Base-by-base conservation (phyloP, 2,888 invertebrate species). In the Habroteleia sp. region DNA sequence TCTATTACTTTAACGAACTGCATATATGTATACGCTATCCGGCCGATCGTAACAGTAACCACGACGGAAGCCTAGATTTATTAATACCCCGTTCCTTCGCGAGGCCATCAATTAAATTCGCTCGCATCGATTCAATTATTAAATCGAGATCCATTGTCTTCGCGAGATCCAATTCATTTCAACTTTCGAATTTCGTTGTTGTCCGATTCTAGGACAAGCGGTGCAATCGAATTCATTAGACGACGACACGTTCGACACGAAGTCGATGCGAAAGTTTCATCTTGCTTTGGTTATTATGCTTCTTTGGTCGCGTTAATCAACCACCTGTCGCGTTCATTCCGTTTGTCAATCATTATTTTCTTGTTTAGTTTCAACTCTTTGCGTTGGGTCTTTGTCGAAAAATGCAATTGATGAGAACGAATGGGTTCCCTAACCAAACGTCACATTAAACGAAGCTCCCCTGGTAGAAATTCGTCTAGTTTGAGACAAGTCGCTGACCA, bases 1-100 rank as follows among this genome's bases (percentile, higher is more conserved):
- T 46, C 44, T 35, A 46, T 66, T 37, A 56, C 54, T 52, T 44
- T 63, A 50, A 63, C 20, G 63, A 50, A 50, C 50, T 4, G 31
- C 13, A 10, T 35, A 14, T 42, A 23, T 25, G 20, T 10, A 27
- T 42, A 63, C 31, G 27, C 10, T n/a, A n/a, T n/a, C n/a, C n/a
- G n/a, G 48, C 13, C 39, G 23, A 35, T 60, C 60, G n/a, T 10
- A 7, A 31, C 20, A 3, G 39, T 29, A 63, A 31, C 50, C 37
- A 48, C 48, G 35, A 35, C 27, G 17, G 3, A 17, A 25, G 42
- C 11, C 52, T 27, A 8, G 39, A 14, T 65, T 63, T 50, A 63
- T 65, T 52, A 52, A 65, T 52, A 52, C 48, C 8, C 46, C 39
- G 17, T 10, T 41, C 42, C 5, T 42, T 25, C 37, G 31, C 11